Conservation (phyloP, 2,888 invertebrate genomes). For the Chrysolina oricalcia region DNA sequence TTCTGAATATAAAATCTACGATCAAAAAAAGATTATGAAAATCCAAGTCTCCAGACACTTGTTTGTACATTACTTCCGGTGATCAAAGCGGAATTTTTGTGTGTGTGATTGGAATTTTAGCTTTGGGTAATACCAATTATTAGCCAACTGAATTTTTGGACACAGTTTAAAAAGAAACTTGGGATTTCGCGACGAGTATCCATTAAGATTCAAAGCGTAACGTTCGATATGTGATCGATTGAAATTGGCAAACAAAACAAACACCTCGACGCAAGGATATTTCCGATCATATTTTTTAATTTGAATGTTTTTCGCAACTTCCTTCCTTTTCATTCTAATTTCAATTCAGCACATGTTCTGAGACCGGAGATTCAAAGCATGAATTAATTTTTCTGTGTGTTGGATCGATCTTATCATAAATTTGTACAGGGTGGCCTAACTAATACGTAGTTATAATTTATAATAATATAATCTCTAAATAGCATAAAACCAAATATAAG, state of each 20-base stretch:
- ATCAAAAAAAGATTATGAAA: too few species aligned
- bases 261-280: conserved; percentile 9
- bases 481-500: too few species aligned
- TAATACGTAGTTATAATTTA: too few species aligned
- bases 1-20: too few species aligned
- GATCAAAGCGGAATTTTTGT: too few species aligned
- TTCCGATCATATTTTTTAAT: background rate
- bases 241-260: conserved; percentile 20
- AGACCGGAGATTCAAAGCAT: background rate
- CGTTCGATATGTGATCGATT: conserved; percentile 4
- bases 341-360: background rate
- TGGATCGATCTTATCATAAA: too few species aligned
- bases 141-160: background rate
- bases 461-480: too few species aligned
- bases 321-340: conserved; percentile 13
- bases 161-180: background rate
- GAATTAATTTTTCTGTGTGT: background rate
- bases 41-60: too few species aligned
- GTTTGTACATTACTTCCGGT: background rate
- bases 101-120: too few species aligned
- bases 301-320: conserved; percentile 17
- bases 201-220: conserved; percentile 9
- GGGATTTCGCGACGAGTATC: background rate
- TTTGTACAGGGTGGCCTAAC: too few species aligned
- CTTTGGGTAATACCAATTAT: too few species aligned